Conservation (phyloP, 2,888 invertebrate genomes). For the Julus scandinavius region DNA sequence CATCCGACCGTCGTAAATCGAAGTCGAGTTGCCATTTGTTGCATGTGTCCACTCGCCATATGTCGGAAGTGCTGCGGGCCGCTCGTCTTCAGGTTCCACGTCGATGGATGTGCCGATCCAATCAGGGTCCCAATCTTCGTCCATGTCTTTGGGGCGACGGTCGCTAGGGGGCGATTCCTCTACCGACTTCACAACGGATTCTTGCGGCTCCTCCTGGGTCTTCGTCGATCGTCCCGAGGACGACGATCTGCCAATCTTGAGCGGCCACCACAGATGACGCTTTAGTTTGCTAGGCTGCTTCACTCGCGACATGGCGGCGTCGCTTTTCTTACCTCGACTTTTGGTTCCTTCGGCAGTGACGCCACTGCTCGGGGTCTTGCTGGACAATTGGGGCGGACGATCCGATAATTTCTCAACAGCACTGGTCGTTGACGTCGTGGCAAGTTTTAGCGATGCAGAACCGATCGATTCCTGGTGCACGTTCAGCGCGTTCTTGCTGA, state of each 20-base stretch:
- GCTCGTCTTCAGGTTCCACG: constrained; percentile 5
- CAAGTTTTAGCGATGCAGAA: not conserved
- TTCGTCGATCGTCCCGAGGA: not conserved
- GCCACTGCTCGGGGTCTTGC: too few species aligned
- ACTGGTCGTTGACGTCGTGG: not conserved
- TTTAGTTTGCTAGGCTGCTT: not conserved
- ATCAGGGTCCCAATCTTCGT: not conserved
- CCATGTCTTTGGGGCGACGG: not conserved
- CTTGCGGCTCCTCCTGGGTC: not conserved
- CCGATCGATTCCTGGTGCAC: not conserved
- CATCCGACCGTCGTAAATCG: too few species aligned
- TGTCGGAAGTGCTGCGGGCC: not conserved
- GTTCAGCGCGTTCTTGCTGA: too few species aligned
- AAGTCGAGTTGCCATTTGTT: too few species aligned
- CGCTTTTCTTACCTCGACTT: not conserved
- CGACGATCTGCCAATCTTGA: not conserved
- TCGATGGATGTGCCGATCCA: not conserved
- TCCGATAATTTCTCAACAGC: too few species aligned
- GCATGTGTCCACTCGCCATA: too few species aligned
- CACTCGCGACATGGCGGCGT: constrained; percentile 15
- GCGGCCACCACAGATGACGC: constrained; percentile 15
- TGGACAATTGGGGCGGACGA: too few species aligned
- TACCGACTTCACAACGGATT: not conserved
- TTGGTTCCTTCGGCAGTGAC: too few species aligned
- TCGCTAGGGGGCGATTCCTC: not conserved